These are phyloP conservation scores for Crambe crambe DNA, from an alignment of 37 sponge, comb jelly and placozoan species.

Conservation along the genomic window DNA sequence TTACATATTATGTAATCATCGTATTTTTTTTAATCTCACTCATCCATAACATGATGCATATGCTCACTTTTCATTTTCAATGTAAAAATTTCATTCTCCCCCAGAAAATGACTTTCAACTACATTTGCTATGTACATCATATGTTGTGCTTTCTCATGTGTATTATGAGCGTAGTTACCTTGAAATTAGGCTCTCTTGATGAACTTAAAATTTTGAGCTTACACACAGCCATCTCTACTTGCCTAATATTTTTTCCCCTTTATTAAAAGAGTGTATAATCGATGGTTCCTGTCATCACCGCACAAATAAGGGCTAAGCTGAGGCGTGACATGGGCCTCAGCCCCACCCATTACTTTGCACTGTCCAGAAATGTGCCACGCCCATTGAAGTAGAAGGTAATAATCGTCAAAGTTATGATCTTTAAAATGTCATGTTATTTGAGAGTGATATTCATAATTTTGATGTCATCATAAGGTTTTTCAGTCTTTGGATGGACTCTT, in stretches of 20 bases:
- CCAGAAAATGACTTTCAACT: too few relatives aligned
- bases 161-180: too few relatives aligned
- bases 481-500: conserved; percentile 83
- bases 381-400: neutral
- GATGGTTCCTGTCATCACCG: conserved; percentile 38
- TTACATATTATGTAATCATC: too few relatives aligned
- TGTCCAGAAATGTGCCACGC: too few relatives aligned
- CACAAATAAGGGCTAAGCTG: conserved; percentile 50
- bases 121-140: too few relatives aligned
- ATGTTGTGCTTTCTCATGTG: too few relatives aligned
- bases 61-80: too few relatives aligned
- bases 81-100: too few relatives aligned
- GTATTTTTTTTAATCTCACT: too few relatives aligned
- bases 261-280: conserved; percentile 14
- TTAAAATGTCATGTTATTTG: conserved; percentile 36
- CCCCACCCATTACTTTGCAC: conserved; percentile 32
- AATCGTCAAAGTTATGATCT: neutral
- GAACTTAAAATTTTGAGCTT: too few relatives aligned
- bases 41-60: too few relatives aligned
- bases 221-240: neutral
- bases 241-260: conserved; percentile 55
- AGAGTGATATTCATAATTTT: conserved; percentile 92
- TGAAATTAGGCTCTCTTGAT: neutral
- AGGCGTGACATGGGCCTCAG: conserved; percentile 2
- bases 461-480: conserved; percentile 92